Conservation (phyloP, 53 echinoderm and acorn worm genomes). For the Arbacia lixula region DNA sequence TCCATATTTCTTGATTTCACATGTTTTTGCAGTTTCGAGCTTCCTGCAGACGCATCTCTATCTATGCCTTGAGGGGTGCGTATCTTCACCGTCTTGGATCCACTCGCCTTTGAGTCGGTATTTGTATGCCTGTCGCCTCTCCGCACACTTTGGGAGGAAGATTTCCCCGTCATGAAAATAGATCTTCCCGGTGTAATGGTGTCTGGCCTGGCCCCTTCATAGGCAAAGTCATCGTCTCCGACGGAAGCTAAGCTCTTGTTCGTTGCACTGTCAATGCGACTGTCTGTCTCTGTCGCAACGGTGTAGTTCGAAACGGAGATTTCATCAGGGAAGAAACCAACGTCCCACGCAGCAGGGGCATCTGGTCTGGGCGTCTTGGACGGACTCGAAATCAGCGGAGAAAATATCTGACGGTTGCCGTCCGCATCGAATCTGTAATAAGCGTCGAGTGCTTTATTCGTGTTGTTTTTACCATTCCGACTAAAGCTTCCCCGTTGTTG, state of each 20-base stretch:
- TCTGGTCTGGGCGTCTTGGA: conserved; percentile 30
- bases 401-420: conserved; percentile 59
- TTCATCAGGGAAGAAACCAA: conserved; percentile 51
- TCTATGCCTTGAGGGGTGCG: neutral
- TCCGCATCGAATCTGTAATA: conserved; percentile 69
- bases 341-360: conserved; percentile 58
- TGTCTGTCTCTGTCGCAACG: conserved; percentile 54
- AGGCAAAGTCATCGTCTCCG: neutral
- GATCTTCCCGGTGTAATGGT: conserved; percentile 34
- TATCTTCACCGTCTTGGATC: conserved; percentile 1
- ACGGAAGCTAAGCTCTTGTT: conserved; percentile 29
- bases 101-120: neutral
- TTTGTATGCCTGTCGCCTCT: neutral
- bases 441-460: conserved; percentile 46
- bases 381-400: conserved; percentile 56
- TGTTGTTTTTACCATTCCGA: conserved; percentile 16
- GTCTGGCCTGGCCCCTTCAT: neutral
- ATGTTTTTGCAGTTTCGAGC: neutral
- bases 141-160: conserved; percentile 22
- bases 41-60: neutral
- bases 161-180: conserved; percentile 41
- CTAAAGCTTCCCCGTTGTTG: conserved; percentile 25
- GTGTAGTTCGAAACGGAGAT: conserved; percentile 46
- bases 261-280: conserved; percentile 39
- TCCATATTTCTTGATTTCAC: neutral